A percentile compares a stretch with the other conserved stretches of the same genome.
Evolutionary conservation across 2,888 invertebrate species (phyloP).

Genomic region (Leucophenga montana): DNA sequence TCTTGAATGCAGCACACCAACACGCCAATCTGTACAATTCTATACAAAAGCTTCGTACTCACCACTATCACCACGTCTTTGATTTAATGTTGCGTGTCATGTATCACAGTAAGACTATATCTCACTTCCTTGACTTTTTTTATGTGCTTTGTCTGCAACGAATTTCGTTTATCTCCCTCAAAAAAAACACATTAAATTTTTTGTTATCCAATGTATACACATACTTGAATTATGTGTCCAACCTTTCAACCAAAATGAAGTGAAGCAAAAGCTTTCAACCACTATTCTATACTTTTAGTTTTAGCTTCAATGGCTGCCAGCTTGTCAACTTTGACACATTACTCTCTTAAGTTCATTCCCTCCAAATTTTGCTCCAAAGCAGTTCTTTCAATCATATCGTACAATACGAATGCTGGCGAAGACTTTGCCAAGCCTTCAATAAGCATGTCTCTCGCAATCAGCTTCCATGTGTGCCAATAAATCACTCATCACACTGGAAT

Average conservation of each 20-base stretch:
- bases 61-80: constrained; percentile 55
- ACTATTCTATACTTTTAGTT: constrained; percentile 49
- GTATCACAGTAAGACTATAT: constrained; percentile 52
- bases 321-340: constrained; percentile 64
- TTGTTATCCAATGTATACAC: no score
- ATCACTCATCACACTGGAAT: constrained; percentile 64
- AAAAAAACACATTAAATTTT: no score
- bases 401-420: not conserved
- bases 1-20: no score
- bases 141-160: no score
- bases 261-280: constrained; percentile 42
- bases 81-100: constrained; percentile 70
- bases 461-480: constrained; percentile 67
- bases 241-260: constrained; percentile 12
- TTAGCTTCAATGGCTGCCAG: constrained; percentile 23
- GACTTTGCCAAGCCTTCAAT: constrained; percentile 28
- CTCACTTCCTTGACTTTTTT: constrained; percentile 26
- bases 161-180: no score
- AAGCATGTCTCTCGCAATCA: constrained; percentile 58
- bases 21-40: no score
- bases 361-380: not conserved
- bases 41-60: no score
- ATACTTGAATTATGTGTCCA: no score
- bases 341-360: constrained; percentile 21
- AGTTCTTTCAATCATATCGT: constrained; percentile 43